Evolutionary conservation across 2,113 vertebrate species (phyloP), one percentile per base, ranked within the genome.

Genomic region (Turdus rufiventris): DNA sequence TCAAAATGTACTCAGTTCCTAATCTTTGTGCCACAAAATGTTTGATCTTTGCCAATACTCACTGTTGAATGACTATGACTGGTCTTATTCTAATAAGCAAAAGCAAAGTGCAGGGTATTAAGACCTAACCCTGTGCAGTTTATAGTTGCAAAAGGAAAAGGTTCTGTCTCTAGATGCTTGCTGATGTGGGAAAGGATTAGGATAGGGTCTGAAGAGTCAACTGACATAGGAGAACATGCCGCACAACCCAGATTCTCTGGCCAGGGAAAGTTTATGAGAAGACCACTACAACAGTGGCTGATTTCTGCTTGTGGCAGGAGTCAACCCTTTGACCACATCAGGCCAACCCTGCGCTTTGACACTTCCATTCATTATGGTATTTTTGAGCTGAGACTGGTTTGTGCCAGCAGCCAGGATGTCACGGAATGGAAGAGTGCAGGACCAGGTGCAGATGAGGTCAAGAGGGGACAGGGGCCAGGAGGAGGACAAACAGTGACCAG

Each of bases 1-100:
- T 25, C 7, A 36, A 74, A 91, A 51, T 8, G 2, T 76, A 18
- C 31, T 91, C 34, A 17, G 28, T 48, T 86, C 48, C 73, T 85
- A 65, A 54, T 74, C 77, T 91, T 70, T 80, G 34, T 74, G 78
- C 43, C 51, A 83, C 31, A 63, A 68, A 91, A 79, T 73, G 73
- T 85, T 93, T 95, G 60, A 54, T 91, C 71, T 88, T 88, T 51
- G 26, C 12, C 68, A 80, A 34, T 81, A 91, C n/a, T 88, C 74
- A 12, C 48, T 90, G 18, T 56, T 29, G 25, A 88, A 94, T 1
- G 6, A 38, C 26, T 47, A 9, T 20, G 28, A 73, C 53, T 19
- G 0, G 28, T 80, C 62, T 48, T 38, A 85, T 28, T 80, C 47
- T 51, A 43, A 43, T 19, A 79, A 77, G 67, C 43, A 85, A 78